Base-by-base conservation (phyloP, 2,113 vertebrate species). In the Thermophis baileyi region DNA sequence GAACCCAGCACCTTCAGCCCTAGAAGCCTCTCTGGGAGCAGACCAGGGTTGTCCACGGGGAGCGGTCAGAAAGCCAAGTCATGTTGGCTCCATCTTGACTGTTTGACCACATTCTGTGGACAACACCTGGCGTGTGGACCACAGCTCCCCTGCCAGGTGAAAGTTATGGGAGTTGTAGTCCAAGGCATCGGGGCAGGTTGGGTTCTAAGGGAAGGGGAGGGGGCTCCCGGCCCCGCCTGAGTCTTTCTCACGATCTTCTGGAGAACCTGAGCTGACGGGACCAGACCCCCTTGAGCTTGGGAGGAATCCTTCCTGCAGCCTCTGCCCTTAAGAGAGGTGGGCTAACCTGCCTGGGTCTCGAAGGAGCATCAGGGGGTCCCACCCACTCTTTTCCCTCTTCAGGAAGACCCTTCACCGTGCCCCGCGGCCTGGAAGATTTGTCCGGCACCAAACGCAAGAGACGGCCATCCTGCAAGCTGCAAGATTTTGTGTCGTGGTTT, bases 401-500 rank as follows among this genome's bases (percentile, higher is more conserved):
- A 99, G 99, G 98, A 1, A 98, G 96, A 85, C 98, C 98, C 16
- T 98, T 98, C 96, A 95, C 95, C 2, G 94, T 99, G 90, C 99
- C 99, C 0, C 94, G 93, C 0, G 95, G 98, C 0, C 94, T 99
- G 95, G 98, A 98, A 0, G 97, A 98, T 0, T 0, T 90, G 1
- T 97, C 96, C 0, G 98, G 98, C 0, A 97, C 95, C 94, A 98
- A 99, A 94, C 97, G 98, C 91, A 99, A 99, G 93, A 96, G 98
- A 87, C 98, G 96, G 74, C 94, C 90, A 0, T 1, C 94, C 0
- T 16, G 94, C 51, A 96, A 97, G 74, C 96, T 98, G 0, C 97
- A 98, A 95, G 98, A 99, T 92, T 99, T 99, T 95, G 93, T 96
- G 53, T 97, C 94, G 74, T 99, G 99, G 98, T 98, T 98, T 95